phyloP scores from a whole-genome alignment of 2,888 invertebrate genomes.

The Sarcophaga variegata region DNA sequence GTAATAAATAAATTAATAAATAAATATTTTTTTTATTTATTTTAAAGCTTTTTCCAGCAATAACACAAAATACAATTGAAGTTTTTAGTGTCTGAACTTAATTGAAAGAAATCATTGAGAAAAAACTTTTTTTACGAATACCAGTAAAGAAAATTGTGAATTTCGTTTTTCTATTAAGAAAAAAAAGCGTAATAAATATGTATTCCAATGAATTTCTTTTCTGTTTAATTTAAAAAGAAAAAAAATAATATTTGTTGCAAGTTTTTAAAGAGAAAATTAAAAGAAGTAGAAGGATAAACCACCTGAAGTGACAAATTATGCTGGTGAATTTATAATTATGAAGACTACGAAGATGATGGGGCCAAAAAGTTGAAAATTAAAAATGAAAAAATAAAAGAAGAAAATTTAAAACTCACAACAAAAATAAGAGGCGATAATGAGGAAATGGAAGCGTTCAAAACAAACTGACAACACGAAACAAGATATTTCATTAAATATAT shows the following conservation, averaged over 20 bases:
- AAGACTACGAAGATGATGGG: not conserved
- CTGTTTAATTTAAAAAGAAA: too few relatives aligned
- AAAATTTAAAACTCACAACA: not conserved
- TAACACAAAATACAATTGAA: too few relatives aligned
- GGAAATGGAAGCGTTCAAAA: not conserved
- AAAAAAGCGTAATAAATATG: not conserved
- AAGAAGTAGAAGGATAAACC: not conserved
- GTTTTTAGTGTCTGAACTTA: too few relatives aligned
- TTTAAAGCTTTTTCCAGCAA: too few relatives aligned
- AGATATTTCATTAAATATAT: not conserved
- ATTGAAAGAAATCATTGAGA: too few relatives aligned
- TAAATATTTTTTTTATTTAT: too few relatives aligned
- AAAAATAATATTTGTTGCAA: not conserved
- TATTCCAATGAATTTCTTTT: not conserved
- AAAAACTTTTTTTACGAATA: too few relatives aligned
- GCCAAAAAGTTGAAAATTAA: not conserved
- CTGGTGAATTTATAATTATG: not conserved
- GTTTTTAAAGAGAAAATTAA: too few relatives aligned
- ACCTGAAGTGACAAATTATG: constrained; percentile 1
- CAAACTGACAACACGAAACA: not conserved
- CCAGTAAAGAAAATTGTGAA: too few relatives aligned
- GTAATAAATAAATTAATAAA: too few relatives aligned
- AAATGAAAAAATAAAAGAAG: not conserved
- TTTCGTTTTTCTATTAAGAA: not conserved
- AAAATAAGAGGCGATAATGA: not conserved